Evolutionary conservation across 2,113 vertebrate species (phyloP), one percentile per base, ranked within the genome.

Genomic region (Ageneiosus marmoratus): DNA sequence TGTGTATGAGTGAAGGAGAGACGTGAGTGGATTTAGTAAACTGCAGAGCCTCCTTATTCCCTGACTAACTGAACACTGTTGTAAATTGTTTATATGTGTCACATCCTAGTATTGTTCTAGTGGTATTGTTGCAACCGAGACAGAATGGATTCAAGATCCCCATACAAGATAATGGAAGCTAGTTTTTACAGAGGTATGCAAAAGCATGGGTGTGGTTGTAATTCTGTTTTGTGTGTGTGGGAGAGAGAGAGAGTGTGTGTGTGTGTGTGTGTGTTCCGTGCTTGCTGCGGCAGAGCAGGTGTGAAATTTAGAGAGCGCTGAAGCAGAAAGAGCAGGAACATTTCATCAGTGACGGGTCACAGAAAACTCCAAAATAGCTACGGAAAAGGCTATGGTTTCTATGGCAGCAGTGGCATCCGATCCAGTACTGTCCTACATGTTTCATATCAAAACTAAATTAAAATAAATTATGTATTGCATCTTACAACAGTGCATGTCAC

Each of bases 281-380:
- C 75, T 5, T 60, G 62, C 72, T 46, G 58, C 37, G 70, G 53
- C n/a, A 80, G 72, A 62, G 77, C 73, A 70, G 41, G 78, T 87
- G 86, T 70, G 85, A 81, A 41, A 34, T 83, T 73, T 79, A 50
- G 56, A 74, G 76, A 46, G 75, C 72, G 24, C 60, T 77, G 78
- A 78, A 60, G 82, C 63, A 78, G 37, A 83, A 70, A 83, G 75
- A 58, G 63, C 75, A 46, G 63, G 46, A 77, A 73, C 72, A 81
- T 84, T 84, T 77, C 69, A 77, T 84, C 82, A 83, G 55, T 81
- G 62, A 77, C 29, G 82, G 77, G 82, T 84, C 82, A 77, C 63
- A 72, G 65, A 63, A 81, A 73, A 72, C 51, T 83, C 76, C 81
- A 46, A 80, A 80, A 81, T 69, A 87, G 44, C 16, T 63, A 74